These are phyloP conservation scores for Hetaerina americana DNA, from an alignment of 1,140 invertebrate species.

Conservation along the genomic window DNA sequence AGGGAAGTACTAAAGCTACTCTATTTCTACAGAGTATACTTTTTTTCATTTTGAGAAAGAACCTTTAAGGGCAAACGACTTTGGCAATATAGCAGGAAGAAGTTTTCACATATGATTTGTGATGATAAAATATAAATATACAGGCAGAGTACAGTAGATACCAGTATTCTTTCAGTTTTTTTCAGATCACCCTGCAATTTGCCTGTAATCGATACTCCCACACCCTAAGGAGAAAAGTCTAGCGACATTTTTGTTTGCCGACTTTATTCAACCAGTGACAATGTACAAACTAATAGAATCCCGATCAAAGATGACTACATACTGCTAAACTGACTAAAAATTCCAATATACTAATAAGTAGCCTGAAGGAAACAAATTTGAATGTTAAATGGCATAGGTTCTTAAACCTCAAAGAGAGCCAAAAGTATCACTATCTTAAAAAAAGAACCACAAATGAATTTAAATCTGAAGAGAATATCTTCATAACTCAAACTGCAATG, in stretches of 20 bases:
- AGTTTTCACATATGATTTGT: background rate
- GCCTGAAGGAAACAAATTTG: background rate
- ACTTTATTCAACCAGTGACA: background rate
- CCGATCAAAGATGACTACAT: background rate
- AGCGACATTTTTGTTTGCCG: background rate
- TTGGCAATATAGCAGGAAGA: background rate
- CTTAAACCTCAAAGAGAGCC: background rate
- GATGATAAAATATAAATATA: conserved; percentile 1
- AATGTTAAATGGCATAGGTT: background rate
- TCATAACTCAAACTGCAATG: background rate
- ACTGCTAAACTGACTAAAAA: background rate
- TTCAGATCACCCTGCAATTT: background rate
- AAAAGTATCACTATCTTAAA: background rate
- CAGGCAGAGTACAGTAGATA: background rate
- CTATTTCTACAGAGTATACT: background rate
- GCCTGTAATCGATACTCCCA: background rate
- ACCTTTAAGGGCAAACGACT: background rate
- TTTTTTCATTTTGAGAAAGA: conserved; percentile 1
- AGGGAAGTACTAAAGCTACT: background rate
- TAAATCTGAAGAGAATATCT: background rate
- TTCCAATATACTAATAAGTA: conserved; percentile 1
- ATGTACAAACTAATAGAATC: background rate
- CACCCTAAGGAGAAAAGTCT: background rate
- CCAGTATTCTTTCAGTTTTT: background rate
- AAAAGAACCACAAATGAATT: background rate